These are phyloP conservation scores for Ectropis crepuscularia DNA, from an alignment of 2,888 invertebrate genomes.

Conservation along the genomic window DNA sequence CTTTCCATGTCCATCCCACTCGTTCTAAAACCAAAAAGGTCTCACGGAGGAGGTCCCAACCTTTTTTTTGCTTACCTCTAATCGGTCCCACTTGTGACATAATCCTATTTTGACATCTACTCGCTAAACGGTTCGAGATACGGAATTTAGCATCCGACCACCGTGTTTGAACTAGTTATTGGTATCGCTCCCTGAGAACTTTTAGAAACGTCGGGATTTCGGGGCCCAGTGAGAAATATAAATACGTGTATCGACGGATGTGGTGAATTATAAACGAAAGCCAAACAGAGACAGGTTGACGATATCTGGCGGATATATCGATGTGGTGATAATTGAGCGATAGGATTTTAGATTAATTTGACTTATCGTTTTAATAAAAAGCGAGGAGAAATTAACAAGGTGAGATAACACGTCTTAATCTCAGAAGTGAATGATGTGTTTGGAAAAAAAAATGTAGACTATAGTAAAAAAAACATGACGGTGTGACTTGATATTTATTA, in stretches of 20 bases:
- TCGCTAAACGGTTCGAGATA: conserved; percentile 75
- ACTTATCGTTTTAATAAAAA: conserved; percentile 6
- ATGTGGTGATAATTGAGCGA: conserved; percentile 18
- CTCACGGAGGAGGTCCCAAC: conserved; percentile 52
- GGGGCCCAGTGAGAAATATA: conserved; percentile 71
- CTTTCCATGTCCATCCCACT: conserved; percentile 34
- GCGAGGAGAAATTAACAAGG: conserved; percentile 12
- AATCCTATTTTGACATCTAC: conserved; percentile 54
- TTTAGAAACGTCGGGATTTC: conserved; percentile 58
- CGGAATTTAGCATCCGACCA: conserved; percentile 78
- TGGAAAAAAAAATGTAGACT: too few relatives aligned
- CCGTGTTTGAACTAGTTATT: conserved; percentile 71
- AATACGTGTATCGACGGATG: conserved; percentile 69
- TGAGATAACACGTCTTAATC: neutral
- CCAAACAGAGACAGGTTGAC: conserved; percentile 29
- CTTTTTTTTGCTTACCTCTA: conserved; percentile 41
- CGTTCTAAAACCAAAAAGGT: conserved; percentile 30
- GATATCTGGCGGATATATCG: conserved; percentile 27
- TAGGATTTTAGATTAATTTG: conserved; percentile 8
- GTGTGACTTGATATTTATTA: too few relatives aligned
- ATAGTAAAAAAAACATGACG: too few relatives aligned
- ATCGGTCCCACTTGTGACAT: conserved; percentile 56
- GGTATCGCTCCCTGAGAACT: conserved; percentile 69
- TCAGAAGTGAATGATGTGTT: too few relatives aligned
- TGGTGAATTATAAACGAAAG: conserved; percentile 31